Conservation (phyloP, 23 tunicate genomes). For the Phallusia fumigata region DNA sequence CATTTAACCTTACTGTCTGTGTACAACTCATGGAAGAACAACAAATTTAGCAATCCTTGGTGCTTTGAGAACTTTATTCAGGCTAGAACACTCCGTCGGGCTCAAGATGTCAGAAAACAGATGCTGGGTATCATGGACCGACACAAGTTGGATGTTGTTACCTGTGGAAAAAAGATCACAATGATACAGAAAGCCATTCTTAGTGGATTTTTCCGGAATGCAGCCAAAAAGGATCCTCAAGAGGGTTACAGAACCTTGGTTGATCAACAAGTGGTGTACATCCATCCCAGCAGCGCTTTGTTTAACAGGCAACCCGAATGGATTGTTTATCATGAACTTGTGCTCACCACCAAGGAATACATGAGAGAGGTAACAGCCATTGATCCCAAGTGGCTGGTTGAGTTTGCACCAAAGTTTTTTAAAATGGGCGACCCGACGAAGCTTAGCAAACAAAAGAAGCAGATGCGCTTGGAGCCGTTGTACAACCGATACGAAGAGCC, state of each 20-base stretch:
- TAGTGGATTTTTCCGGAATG: constrained; percentile 93
- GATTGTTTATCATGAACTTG: constrained; percentile 97
- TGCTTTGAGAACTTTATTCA: constrained; percentile 97
- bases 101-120: constrained; percentile 97
- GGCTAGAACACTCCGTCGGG: constrained; percentile 90
- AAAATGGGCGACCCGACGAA: constrained; percentile 95
- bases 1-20: constrained; percentile 90
- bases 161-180: constrained; percentile 91
- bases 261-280: constrained; percentile 94
- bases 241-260: constrained; percentile 95
- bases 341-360: constrained; percentile 97
- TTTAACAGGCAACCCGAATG: constrained; percentile 97
- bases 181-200: constrained; percentile 94
- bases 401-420: constrained; percentile 96
- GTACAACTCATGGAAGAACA: constrained; percentile 97
- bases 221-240: constrained; percentile 98
- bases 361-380: constrained; percentile 97
- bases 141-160: constrained; percentile 92
- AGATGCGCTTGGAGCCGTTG: constrained; percentile 86
- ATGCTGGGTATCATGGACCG: constrained; percentile 99
- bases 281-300: constrained; percentile 95
- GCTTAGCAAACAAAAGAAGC: constrained; percentile 95
- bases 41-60: constrained; percentile 97
- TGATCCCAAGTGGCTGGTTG: constrained; percentile 95
- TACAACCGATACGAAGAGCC: constrained; percentile 97